Percentiles rank a stretch among this genome's conserved stretches.
Evolutionary conservation across 2,888 invertebrate genomes (phyloP).

Genomic region (Drosophila colorata): DNA sequence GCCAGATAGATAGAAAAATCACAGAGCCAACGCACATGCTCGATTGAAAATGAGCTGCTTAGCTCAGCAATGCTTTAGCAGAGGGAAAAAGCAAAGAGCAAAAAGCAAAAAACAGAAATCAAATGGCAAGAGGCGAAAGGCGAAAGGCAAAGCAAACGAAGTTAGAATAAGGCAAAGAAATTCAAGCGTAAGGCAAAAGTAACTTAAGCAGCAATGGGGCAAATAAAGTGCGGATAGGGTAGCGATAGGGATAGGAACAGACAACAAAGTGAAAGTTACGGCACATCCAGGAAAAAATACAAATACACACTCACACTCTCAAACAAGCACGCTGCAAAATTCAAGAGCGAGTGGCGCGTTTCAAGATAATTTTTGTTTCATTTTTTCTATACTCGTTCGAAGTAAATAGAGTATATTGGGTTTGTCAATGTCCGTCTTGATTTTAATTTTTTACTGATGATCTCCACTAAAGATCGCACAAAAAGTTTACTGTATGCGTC

Average conservation of each 20-base stretch:
- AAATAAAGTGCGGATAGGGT: conserved; percentile 65
- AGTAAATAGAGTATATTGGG: too few relatives aligned
- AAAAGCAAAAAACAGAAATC: conserved; percentile 9
- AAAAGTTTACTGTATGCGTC: too few relatives aligned
- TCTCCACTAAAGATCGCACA: too few relatives aligned
- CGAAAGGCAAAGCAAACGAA: conserved; percentile 17
- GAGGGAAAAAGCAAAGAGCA: conserved; percentile 30
- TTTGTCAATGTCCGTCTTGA: too few relatives aligned
- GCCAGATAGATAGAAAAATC: conserved; percentile 62
- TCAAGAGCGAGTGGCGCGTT: conserved; percentile 53
- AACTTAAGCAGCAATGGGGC: conserved; percentile 71
- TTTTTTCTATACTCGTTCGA: too few relatives aligned
- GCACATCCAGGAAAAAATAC: conserved; percentile 22
- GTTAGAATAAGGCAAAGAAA: conserved; percentile 54
- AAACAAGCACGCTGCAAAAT: conserved; percentile 40
- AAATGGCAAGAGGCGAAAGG: conserved; percentile 30
- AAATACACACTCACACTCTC: conserved; percentile 10
- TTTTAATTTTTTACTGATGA: too few relatives aligned
- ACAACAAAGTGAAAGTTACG: conserved; percentile 77
- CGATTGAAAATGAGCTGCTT: conserved; percentile 77
- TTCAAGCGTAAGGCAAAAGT: conserved; percentile 75
- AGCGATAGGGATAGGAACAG: conserved; percentile 18
- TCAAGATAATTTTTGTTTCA: conserved; percentile 53
- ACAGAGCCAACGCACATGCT: conserved; percentile 64
- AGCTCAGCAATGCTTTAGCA: conserved; percentile 65